Percentiles rank a stretch among this genome's conserved stretches.
Evolutionary conservation across 2,113 vertebrate species (phyloP).

Genomic region (Anarhynchus alexandrinus): DNA sequence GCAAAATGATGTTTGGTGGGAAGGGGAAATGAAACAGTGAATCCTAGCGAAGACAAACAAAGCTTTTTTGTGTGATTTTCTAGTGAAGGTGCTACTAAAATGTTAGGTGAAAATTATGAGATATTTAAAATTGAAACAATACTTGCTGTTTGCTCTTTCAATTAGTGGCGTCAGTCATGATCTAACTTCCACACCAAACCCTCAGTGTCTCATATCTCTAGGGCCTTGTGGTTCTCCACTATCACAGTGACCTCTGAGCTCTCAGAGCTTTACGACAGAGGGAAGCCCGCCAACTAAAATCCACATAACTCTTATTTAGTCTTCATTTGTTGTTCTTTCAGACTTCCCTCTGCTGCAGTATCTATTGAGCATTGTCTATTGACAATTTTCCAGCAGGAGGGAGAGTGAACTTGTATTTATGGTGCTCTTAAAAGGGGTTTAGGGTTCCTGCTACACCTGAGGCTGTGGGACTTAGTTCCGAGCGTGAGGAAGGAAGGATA

Average conservation of each 20-base stretch:
- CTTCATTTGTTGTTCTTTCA: neutral
- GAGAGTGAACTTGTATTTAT: neutral
- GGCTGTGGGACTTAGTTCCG: neutral
- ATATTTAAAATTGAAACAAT: neutral
- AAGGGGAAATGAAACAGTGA: slow-evolving; percentile 23
- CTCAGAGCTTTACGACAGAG: neutral
- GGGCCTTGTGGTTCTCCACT: neutral
- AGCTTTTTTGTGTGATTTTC: neutral
- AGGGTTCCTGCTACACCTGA: neutral
- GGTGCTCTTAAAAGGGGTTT: neutral
- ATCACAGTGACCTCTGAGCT: neutral
- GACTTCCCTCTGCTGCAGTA: neutral
- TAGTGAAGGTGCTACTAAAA: neutral
- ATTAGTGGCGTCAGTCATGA: neutral
- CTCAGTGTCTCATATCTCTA: neutral
- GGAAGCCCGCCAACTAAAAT: neutral
- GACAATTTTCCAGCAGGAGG: neutral
- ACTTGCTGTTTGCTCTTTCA: neutral
- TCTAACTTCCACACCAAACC: neutral
- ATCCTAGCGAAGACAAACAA: neutral
- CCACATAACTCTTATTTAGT: neutral
- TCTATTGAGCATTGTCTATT: neutral
- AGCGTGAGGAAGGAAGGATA: neutral
- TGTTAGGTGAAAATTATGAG: neutral
- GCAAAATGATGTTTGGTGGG: neutral